Conservation (phyloP, 1,140 invertebrate genomes). For the Helicoverpa armigera region DNA sequence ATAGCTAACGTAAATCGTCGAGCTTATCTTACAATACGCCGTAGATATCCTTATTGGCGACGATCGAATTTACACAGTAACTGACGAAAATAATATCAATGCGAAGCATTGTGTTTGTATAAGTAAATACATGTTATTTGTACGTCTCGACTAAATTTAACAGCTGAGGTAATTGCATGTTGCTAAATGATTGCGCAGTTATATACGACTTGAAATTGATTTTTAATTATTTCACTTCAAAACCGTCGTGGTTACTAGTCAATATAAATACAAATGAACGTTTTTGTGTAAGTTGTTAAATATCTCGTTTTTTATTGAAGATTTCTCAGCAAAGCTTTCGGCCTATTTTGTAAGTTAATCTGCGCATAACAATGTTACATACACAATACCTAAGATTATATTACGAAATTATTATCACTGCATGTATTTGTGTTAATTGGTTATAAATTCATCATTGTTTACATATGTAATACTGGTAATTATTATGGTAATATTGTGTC, state of each 20-base stretch:
- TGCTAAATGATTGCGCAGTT: conserved; percentile 19
- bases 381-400: neutral
- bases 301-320: neutral
- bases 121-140: conserved; percentile 52
- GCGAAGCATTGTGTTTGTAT: conserved; percentile 48
- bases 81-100: conserved; percentile 65
- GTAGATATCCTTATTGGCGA: conserved; percentile 65
- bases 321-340: no score
- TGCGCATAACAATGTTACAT: neutral
- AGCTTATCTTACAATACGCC: conserved; percentile 72
- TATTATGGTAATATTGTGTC: conserved; percentile 25
- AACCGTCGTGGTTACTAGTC: neutral
- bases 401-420: neutral
- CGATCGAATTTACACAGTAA: conserved; percentile 66
- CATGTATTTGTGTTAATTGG: neutral
- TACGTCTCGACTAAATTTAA: conserved; percentile 34
- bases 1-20: conserved; percentile 68
- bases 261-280: neutral
- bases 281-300: neutral
- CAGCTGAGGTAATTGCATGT: conserved; percentile 26
- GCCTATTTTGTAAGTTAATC: neutral
- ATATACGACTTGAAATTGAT: conserved; percentile 15
- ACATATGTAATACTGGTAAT: neutral
- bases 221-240: conserved; percentile 23
- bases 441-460: conserved; percentile 9